Percentiles rank a stretch among this genome's conserved stretches.
phyloP scores from a whole-genome alignment of 2,797 vertebrate species.

The Crocidura indochinensis region DNA sequence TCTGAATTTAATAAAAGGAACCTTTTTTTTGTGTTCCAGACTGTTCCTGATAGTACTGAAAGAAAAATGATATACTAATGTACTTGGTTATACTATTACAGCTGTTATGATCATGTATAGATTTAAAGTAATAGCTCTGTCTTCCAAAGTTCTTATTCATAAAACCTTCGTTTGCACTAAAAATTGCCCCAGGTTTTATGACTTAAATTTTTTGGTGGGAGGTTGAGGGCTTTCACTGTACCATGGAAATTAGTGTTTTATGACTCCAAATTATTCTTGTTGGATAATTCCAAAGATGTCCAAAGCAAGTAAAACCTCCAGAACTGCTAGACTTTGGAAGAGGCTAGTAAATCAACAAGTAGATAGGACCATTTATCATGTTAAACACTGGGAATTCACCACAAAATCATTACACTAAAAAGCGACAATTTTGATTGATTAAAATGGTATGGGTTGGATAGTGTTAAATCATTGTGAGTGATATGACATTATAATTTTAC shows the following conservation, averaged over 20 bases:
- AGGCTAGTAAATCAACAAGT: constrained; percentile 94
- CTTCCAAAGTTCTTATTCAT: constrained; percentile 65
- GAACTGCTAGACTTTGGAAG: constrained; percentile 87
- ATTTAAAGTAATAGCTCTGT: neutral
- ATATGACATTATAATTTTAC: constrained; percentile 98
- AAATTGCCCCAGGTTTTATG: constrained; percentile 13
- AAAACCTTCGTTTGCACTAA: constrained; percentile 31
- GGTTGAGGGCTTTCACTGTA: constrained; percentile 28
- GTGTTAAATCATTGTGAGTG: constrained; percentile 98
- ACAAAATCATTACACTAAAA: constrained; percentile 96
- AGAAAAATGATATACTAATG: neutral
- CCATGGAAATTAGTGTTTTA: constrained; percentile 81
- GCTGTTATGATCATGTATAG: fast-evolving
- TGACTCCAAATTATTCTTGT: constrained; percentile 81
- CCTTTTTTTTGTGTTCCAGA: constrained; percentile 41
- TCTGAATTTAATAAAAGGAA: constrained; percentile 61
- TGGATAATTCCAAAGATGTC: constrained; percentile 87
- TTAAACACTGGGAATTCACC: constrained; percentile 94
- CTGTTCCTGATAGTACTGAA: constrained; percentile 53
- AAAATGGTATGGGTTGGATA: constrained; percentile 95
- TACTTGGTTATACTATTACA: neutral
- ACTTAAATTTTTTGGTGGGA: constrained; percentile 45
- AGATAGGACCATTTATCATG: constrained; percentile 96
- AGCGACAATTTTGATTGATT: constrained; percentile 98
- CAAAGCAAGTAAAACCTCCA: constrained; percentile 86